Evolutionary conservation across 2,797 vertebrate genomes (phyloP).

Genomic region (Poeciliopsis paucimaculata): DNA sequence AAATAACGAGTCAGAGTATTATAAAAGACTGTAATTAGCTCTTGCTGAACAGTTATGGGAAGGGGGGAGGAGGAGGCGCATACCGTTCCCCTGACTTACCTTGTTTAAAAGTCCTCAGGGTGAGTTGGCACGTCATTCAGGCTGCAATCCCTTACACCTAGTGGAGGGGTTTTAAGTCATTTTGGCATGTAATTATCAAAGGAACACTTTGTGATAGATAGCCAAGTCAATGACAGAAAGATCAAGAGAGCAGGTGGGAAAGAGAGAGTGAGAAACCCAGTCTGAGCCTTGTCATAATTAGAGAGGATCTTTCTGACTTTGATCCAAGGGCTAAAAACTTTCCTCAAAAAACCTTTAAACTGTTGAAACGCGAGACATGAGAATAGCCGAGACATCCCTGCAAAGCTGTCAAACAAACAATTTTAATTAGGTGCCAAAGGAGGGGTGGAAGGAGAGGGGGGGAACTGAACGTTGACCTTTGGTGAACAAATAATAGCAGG

Average conservation of each 20-base stretch:
- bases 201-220: conserved; percentile 80
- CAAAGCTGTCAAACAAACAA: conserved; percentile 58
- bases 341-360: conserved; percentile 51
- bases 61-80: conserved; percentile 57
- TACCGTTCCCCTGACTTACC: conserved; percentile 60
- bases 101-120: conserved; percentile 78
- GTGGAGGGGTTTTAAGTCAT: conserved; percentile 80
- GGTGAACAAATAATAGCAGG: conserved; percentile 36
- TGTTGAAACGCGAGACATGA: conserved; percentile 60
- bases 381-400: conserved; percentile 49
- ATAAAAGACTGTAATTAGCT: conserved; percentile 81
- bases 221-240: conserved; percentile 58
- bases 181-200: conserved; percentile 85
- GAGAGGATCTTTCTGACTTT: conserved; percentile 71
- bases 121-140: conserved; percentile 79
- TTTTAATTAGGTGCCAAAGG: conserved; percentile 68
- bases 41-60: conserved; percentile 57
- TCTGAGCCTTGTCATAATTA: conserved; percentile 72
- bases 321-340: conserved; percentile 57
- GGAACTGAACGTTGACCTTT: conserved; percentile 51
- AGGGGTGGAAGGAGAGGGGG: background rate
- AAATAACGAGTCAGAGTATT: conserved; percentile 75
- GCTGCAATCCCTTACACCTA: conserved; percentile 66
- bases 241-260: conserved; percentile 62
- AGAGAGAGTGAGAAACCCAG: conserved; percentile 54